Evolutionary conservation across 1,140 invertebrate species (phyloP).

Genomic region (Papilio aristodemus): DNA sequence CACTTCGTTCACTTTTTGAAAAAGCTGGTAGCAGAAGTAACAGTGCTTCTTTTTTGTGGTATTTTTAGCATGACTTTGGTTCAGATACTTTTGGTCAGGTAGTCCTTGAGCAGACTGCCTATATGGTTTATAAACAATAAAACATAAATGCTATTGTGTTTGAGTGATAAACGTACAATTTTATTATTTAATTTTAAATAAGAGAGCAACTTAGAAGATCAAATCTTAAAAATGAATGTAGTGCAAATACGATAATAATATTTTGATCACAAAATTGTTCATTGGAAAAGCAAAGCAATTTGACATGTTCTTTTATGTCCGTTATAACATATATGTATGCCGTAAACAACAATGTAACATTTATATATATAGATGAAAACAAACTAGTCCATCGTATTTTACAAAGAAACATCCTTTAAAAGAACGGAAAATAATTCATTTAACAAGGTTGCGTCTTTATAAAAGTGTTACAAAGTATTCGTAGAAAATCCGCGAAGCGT

Average conservation of each 20-base stretch:
- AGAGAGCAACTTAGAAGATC: too few relatives aligned
- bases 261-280: too few relatives aligned
- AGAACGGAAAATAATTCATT: conserved; percentile 6
- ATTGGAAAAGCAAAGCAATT: too few relatives aligned
- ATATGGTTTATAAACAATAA: too few relatives aligned
- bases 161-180: too few relatives aligned
- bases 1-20: conserved; percentile 11
- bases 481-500: conserved; percentile 11
- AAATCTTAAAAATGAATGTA: too few relatives aligned
- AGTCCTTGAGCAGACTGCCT: too few relatives aligned
- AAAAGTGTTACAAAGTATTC: conserved; percentile 27
- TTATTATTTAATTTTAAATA: too few relatives aligned
- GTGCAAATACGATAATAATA: too few relatives aligned
- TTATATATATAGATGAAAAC: background rate
- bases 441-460: conserved; percentile 18
- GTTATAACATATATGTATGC: too few relatives aligned
- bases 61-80: background rate
- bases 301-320: too few relatives aligned
- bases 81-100: background rate
- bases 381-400: background rate
- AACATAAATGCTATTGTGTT: too few relatives aligned
- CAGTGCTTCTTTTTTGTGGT: background rate
- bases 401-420: background rate
- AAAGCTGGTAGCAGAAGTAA: background rate
- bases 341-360: background rate